These are phyloP conservation scores for Chlamydotis undulata DNA, from an alignment of 2,113 vertebrate species.

Conservation along the genomic window DNA sequence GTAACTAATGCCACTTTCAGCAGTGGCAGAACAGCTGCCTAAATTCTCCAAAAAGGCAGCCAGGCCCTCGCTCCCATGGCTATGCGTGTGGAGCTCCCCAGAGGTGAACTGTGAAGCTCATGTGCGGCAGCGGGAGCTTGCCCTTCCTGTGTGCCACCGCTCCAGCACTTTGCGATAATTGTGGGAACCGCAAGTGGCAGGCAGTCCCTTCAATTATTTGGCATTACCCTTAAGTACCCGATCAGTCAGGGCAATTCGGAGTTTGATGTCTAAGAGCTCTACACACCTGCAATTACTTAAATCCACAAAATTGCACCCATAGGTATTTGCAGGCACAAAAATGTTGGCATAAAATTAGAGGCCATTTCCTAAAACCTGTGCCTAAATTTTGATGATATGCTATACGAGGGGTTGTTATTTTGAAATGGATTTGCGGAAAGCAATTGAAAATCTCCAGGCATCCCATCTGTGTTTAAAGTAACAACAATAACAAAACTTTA, in stretches of 20 bases:
- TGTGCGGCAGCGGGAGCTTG: rapidly evolving
- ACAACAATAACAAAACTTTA: conserved; percentile 75
- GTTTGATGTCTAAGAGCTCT: conserved; percentile 17
- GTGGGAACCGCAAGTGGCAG: neutral
- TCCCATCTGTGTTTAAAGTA: conserved; percentile 73
- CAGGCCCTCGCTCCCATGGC: neutral
- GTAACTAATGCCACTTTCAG: rapidly evolving
- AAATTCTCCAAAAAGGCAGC: neutral
- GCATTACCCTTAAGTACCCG: neutral
- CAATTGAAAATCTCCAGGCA: conserved; percentile 70
- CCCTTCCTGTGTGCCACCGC: neutral
- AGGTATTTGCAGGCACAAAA: conserved; percentile 49
- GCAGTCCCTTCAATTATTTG: neutral
- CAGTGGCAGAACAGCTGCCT: neutral
- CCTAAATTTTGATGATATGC: conserved; percentile 38
- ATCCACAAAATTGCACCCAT: conserved; percentile 10
- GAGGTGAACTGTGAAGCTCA: neutral
- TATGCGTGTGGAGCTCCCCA: rapidly evolving
- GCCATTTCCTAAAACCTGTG: conserved; percentile 50
- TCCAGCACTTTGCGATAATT: neutral
- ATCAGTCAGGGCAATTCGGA: neutral
- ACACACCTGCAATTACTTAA: conserved; percentile 51
- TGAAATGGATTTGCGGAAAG: conserved; percentile 54
- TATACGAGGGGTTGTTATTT: conserved; percentile 56
- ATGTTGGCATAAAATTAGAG: conserved; percentile 47